Base-by-base conservation (phyloP, 1,140 invertebrate species). In the Grapholita molesta region DNA sequence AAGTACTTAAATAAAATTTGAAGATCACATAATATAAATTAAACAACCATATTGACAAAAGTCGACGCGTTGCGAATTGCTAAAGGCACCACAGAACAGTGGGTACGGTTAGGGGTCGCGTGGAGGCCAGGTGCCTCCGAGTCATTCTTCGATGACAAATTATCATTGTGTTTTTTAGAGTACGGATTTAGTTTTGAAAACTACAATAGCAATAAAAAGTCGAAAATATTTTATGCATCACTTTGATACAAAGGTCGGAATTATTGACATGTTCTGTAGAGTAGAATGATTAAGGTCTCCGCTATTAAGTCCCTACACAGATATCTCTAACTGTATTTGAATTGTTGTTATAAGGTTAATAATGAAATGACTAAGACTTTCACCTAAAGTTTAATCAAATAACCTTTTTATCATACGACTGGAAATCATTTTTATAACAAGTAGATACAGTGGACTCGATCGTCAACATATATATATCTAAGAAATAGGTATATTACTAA, bases 1-100 rank as follows among this genome's bases (percentile, higher is more conserved):
- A 88, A 85, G 78, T 86, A 86, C 84, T 89, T 87, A 85, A 86
- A 87, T 80, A 85, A 73, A 76, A 74, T 88, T 82, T 79, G 79
- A 84, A 86, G 83, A 89, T 88, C 82, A 88, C 81, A 87, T 88
- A 88, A 86, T 86, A 86, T 89, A 85, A 83, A 87, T 89, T 88
- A 87, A 87, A 90, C 80, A 87, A 85, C 77, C 80, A 81, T 86
- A 83, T 81, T 85, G 75, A 85, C 78, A 86, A 87, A 86, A 77
- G 81, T 77, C 70, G 79, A 77, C 74, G 86, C 83, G 83, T 88
- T 79, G 73, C 86, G 74, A 87, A 89, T 88, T 68, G 69, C 57
- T 75, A 82, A 79, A 82, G 72, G 72, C 74, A 67, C 32, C 69
- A 69, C 70, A 67, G 72, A n/a, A n/a, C n/a, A n/a, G n/a, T n/a